Percentiles rank a stretch among this genome's conserved stretches.
Conservation (phyloP, 2,113 vertebrate genomes). For the Ellobius talpinus region DNA sequence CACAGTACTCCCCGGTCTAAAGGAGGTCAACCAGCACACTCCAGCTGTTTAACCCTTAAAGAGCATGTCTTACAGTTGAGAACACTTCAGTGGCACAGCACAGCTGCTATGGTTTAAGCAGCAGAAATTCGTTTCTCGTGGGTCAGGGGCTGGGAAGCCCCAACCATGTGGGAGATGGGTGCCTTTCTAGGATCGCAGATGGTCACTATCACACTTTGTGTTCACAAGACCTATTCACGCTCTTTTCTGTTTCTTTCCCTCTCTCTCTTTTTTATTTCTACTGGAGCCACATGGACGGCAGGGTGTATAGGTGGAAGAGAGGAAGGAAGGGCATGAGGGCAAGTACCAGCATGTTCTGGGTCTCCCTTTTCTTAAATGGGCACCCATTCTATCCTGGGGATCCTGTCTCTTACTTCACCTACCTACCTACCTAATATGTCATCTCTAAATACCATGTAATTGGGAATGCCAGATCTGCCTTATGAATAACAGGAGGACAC, state of each 20-base stretch:
- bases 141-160: not conserved
- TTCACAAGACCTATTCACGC: not conserved
- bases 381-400: not conserved
- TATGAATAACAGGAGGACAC: not conserved
- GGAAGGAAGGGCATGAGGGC: not conserved
- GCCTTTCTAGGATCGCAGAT: not conserved
- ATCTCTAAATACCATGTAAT: not conserved
- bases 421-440: not conserved
- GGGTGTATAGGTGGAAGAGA: not conserved
- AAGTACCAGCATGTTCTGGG: too few relatives aligned
- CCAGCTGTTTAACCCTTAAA: not conserved
- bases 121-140: not conserved
- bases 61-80: not conserved
- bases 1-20: not conserved
- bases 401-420: not conserved
- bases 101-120: not conserved
- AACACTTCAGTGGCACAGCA: not conserved
- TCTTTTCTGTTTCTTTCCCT: not conserved
- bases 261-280: not conserved
- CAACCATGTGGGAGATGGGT: not conserved
- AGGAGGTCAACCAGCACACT: not conserved
- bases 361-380: not conserved
- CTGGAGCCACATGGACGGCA: not conserved
- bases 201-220: not conserved
- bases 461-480: not conserved